Evolutionary conservation across 2,888 invertebrate species (phyloP).

Genomic region (Sinohyriopsis cumingii): DNA sequence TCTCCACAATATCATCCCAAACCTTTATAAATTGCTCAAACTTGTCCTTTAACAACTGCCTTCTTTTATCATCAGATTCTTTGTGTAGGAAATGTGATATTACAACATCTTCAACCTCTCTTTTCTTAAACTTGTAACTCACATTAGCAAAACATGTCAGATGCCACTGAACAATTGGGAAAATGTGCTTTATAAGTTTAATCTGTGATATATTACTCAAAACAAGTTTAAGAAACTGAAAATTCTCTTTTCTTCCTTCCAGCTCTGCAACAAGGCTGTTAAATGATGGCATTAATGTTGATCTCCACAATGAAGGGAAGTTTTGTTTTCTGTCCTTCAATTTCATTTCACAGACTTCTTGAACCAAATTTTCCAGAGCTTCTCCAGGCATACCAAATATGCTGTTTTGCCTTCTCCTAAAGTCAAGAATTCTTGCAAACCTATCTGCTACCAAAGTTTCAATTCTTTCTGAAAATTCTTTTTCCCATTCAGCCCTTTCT

Average conservation of each 20-base stretch:
- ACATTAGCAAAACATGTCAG: slow-evolving; percentile 22
- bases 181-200: slow-evolving; percentile 20
- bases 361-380: slow-evolving; percentile 3
- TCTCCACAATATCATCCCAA: too few relatives aligned
- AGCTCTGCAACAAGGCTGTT: slow-evolving; percentile 17
- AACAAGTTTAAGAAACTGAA: slow-evolving; percentile 19
- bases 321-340: too few relatives aligned
- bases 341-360: too few relatives aligned
- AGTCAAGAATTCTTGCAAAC: slow-evolving; percentile 2
- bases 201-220: slow-evolving; percentile 12
- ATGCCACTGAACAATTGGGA: slow-evolving; percentile 40
- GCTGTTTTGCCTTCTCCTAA: neutral
- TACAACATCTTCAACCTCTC: slow-evolving; percentile 25
- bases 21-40: slow-evolving; percentile 4
- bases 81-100: slow-evolving; percentile 18
- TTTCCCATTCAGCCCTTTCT: slow-evolving; percentile 12
- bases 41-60: neutral
- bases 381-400: neutral
- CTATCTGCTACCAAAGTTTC: slow-evolving; percentile 5
- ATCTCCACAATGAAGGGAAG: slow-evolving; percentile 15
- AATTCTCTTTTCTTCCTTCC: neutral
- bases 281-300: slow-evolving; percentile 4
- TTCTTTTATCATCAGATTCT: slow-evolving; percentile 1
- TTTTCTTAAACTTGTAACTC: slow-evolving; percentile 35
- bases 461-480: slow-evolving; percentile 6